phyloP scores from a whole-genome alignment of 2,888 invertebrate species.

The Andrena trimmerana region DNA sequence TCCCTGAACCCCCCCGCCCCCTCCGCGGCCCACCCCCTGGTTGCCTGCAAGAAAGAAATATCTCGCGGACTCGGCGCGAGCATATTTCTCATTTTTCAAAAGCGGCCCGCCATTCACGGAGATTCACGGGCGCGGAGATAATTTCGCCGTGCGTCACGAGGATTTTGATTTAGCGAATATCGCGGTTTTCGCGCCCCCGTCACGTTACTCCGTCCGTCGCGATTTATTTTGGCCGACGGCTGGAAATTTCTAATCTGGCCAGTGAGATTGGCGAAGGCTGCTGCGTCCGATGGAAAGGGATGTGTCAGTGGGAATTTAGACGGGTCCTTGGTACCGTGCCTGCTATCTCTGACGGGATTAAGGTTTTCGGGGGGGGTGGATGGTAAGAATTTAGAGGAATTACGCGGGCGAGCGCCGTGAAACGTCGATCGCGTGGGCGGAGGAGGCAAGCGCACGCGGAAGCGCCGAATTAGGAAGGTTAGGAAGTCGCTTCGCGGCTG shows the following conservation, averaged over 20 bases:
- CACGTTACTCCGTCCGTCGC: background rate
- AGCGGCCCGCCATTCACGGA: constrained; percentile 44
- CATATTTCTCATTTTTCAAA: constrained; percentile 58
- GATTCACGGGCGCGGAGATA: constrained; percentile 53
- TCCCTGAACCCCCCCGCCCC: background rate
- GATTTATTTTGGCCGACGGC: constrained; percentile 29
- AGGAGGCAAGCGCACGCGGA: constrained; percentile 70
- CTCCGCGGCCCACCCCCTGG: background rate
- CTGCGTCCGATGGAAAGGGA: background rate
- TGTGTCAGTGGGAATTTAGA: background rate
- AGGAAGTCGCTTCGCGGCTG: constrained; percentile 77
- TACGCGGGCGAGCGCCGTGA: background rate
- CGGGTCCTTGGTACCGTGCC: too few relatives aligned
- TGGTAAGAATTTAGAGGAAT: background rate
- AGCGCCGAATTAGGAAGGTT: constrained; percentile 80
- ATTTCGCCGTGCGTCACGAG: constrained; percentile 48
- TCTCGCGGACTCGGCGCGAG: constrained; percentile 40
- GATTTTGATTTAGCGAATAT: constrained; percentile 48
- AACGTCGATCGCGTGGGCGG: constrained; percentile 46
- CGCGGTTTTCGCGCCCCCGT: constrained; percentile 23
- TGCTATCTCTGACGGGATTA: background rate
- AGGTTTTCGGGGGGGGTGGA: background rate
- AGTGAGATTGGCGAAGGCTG: background rate
- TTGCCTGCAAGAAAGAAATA: constrained; percentile 47
- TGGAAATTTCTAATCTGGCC: constrained; percentile 11